Conservation (phyloP, 2,113 vertebrate species). For the Megaleporinus macrocephalus region DNA sequence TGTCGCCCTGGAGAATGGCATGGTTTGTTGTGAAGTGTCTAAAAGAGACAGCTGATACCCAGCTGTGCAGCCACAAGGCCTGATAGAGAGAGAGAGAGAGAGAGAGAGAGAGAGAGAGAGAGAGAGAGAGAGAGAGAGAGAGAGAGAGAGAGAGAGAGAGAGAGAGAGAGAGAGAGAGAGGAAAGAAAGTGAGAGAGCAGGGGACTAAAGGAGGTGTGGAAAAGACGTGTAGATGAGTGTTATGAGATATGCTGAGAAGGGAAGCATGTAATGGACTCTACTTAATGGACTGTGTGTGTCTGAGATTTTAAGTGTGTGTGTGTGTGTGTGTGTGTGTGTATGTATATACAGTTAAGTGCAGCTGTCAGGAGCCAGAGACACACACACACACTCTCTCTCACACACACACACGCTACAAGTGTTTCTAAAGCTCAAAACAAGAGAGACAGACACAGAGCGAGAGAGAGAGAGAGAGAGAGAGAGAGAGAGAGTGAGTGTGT, state of each 20-base stretch:
- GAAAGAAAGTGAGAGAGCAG: conserved; percentile 32
- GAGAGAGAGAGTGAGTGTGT: no score
- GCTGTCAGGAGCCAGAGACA: conserved; percentile 74
- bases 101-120: conserved; percentile 13
- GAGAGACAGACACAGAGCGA: neutral
- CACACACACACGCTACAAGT: conserved; percentile 64
- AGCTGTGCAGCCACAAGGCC: conserved; percentile 76
- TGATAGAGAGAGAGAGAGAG: neutral
- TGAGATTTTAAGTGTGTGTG: conserved; percentile 36
- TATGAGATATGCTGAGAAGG: conserved; percentile 35
- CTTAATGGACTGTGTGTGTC: conserved; percentile 29
- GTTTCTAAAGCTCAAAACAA: conserved; percentile 51
- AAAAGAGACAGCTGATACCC: conserved; percentile 78
- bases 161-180: neutral
- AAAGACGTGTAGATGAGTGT: conserved; percentile 54
- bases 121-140: conserved; percentile 26
- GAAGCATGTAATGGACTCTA: conserved; percentile 36
- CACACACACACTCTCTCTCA: conserved; percentile 49
- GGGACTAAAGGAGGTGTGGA: conserved; percentile 52
- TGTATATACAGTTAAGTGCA: conserved; percentile 66
- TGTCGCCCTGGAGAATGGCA: conserved; percentile 41
- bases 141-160: conserved; percentile 26
- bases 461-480: conserved; percentile 12
- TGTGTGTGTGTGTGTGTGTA: conserved; percentile 25
- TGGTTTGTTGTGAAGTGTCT: conserved; percentile 61